Evolutionary conservation across 2,888 invertebrate genomes (phyloP).

Genomic region (Thereva nobilitata): DNA sequence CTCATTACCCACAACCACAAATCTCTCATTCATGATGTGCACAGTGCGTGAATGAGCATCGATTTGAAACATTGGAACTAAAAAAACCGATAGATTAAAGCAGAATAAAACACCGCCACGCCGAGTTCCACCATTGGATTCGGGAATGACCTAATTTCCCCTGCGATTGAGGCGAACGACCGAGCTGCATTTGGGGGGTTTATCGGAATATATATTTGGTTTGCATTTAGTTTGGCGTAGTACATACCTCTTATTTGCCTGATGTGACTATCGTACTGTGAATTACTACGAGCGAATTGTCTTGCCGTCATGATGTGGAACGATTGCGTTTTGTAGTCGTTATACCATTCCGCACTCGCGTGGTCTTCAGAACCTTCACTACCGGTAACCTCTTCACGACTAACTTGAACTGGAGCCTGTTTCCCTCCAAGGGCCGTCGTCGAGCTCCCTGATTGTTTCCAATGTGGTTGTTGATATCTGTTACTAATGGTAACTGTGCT

Average conservation of each 20-base stretch:
- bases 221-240: too few relatives aligned
- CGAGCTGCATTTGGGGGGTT: too few relatives aligned
- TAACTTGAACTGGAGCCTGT: neutral
- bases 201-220: too few relatives aligned
- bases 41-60: too few relatives aligned
- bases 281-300: constrained; percentile 76
- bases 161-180: too few relatives aligned
- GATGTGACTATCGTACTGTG: constrained; percentile 85
- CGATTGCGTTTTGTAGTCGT: constrained; percentile 59
- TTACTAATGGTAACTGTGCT: constrained; percentile 42
- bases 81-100: too few relatives aligned
- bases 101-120: too few relatives aligned
- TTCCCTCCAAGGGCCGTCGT: constrained; percentile 39
- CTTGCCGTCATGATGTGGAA: constrained; percentile 69
- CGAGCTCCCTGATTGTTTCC: constrained; percentile 47
- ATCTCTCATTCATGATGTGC: too few relatives aligned
- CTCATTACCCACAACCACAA: too few relatives aligned
- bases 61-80: too few relatives aligned
- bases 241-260: constrained; percentile 78
- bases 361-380: constrained; percentile 45
- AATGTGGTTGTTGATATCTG: constrained; percentile 43
- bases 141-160: too few relatives aligned
- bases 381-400: constrained; percentile 22
- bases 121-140: too few relatives aligned
- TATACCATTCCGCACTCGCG: constrained; percentile 62